These are phyloP conservation scores for Drosophila arizonae DNA, from an alignment of 1,140 invertebrate species.

Conservation along the genomic window DNA sequence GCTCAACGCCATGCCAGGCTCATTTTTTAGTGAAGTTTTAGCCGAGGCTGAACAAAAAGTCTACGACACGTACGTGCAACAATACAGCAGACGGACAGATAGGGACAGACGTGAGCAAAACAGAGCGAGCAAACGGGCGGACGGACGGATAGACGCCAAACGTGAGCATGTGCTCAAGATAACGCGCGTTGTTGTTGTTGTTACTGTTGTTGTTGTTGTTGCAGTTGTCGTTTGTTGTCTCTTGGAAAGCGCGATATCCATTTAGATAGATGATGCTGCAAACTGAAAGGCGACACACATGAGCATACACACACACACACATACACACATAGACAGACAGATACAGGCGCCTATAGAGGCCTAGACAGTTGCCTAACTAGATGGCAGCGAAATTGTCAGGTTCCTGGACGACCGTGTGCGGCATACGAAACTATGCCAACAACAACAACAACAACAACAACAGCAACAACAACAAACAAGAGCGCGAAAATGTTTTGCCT, in stretches of 20 bases:
- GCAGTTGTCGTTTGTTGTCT: slow-evolving; percentile 2
- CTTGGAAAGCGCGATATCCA: slow-evolving; percentile 61
- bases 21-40: slow-evolving; percentile 81
- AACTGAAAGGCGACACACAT: slow-evolving; percentile 28
- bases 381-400: slow-evolving; percentile 42
- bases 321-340: background rate
- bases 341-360: slow-evolving; percentile 4
- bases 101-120: slow-evolving; percentile 1
- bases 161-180: slow-evolving; percentile 52
- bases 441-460: slow-evolving; percentile 14
- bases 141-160: slow-evolving; percentile 9
- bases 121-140: background rate
- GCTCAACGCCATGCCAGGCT: slow-evolving; percentile 78
- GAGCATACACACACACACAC: slow-evolving; percentile 2
- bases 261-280: slow-evolving; percentile 72
- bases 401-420: slow-evolving; percentile 23
- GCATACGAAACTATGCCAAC: slow-evolving; percentile 33
- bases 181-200: slow-evolving; percentile 23
- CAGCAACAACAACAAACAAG: slow-evolving; percentile 14
- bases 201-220: slow-evolving; percentile 39
- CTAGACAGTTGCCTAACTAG: slow-evolving; percentile 10
- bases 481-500: slow-evolving; percentile 10
- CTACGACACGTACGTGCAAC: slow-evolving; percentile 77
- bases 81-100: slow-evolving; percentile 47
- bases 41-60: slow-evolving; percentile 63